A percentile compares a stretch with the other conserved stretches of the same genome.
Conservation (phyloP, 92 coral and sea anemone genomes). For the Montipora capitata region DNA sequence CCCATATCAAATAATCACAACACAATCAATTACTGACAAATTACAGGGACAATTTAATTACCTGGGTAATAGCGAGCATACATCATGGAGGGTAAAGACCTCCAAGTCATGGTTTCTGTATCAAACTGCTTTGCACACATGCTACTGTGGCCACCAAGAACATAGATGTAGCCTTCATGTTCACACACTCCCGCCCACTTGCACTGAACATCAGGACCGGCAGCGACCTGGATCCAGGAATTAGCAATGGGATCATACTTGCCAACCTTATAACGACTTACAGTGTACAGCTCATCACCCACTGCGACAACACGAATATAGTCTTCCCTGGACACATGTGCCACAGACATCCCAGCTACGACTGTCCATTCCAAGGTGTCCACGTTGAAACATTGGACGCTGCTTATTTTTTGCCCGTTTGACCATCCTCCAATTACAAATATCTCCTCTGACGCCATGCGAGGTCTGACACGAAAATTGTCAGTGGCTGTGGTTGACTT, state of each 20-base stretch:
- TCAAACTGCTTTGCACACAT: constrained; percentile 98
- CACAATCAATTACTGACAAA: too few species aligned
- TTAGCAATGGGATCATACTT: constrained; percentile 97
- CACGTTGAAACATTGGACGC: constrained; percentile 99
- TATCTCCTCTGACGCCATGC: constrained; percentile 99
- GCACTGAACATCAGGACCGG: constrained; percentile 99
- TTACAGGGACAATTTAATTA: neutral
- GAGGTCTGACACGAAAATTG: constrained; percentile 95
- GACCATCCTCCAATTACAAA: constrained; percentile 99
- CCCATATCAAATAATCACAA: too few species aligned
- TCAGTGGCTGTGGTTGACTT: constrained; percentile 72
- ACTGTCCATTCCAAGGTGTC: constrained; percentile 97
- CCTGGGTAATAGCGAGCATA: constrained; percentile 97
- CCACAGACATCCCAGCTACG: constrained; percentile 98
- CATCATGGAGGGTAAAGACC: constrained; percentile 92
- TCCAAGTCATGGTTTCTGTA: constrained; percentile 93
- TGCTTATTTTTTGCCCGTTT: constrained; percentile 98
- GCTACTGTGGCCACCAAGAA: constrained; percentile 99
- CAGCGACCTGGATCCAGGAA: constrained; percentile 94
- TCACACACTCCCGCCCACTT: constrained; percentile 99
- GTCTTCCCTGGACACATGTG: constrained; percentile 97
- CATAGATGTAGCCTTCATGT: constrained; percentile 93
- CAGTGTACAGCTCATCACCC: constrained; percentile 96
- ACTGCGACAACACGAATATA: constrained; percentile 97
- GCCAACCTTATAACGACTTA: constrained; percentile 98